Conservation (phyloP, 2,888 invertebrate genomes). For the Mechanitis mazaeus region DNA sequence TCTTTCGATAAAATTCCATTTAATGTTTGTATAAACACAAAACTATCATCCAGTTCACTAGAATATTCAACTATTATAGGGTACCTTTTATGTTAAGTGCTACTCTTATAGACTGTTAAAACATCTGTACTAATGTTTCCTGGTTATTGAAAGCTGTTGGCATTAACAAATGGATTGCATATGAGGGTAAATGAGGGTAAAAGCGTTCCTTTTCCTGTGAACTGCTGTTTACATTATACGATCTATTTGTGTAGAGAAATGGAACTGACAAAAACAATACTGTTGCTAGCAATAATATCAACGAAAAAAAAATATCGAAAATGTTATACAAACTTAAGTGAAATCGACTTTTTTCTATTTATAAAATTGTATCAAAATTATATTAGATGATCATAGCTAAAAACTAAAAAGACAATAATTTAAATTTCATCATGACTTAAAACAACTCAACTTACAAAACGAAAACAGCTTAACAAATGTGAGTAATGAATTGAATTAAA, state of each 20-base stretch:
- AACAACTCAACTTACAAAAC: too few relatives aligned
- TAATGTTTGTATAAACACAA: neutral
- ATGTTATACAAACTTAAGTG: too few relatives aligned
- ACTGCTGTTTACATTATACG: slow-evolving; percentile 35
- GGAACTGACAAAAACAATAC: neutral
- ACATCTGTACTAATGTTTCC: slow-evolving; percentile 29
- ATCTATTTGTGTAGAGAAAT: slow-evolving; percentile 12
- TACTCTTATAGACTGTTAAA: slow-evolving; percentile 19
- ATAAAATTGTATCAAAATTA: too few relatives aligned
- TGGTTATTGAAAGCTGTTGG: slow-evolving; percentile 26
- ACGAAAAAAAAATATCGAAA: too few relatives aligned
- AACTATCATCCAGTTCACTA: neutral
- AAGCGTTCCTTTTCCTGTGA: slow-evolving; percentile 28
- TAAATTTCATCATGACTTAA: too few relatives aligned
- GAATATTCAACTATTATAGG: neutral
- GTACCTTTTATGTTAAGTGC: neutral
- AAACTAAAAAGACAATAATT: too few relatives aligned
- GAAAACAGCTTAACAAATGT: slow-evolving; percentile 3
- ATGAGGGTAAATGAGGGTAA: slow-evolving; percentile 16
- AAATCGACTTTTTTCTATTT: too few relatives aligned
- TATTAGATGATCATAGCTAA: too few relatives aligned
- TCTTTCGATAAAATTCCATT: neutral
- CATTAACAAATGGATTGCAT: slow-evolving; percentile 21
- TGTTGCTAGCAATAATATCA: too few relatives aligned
- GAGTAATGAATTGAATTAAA: neutral